Evolutionary conservation across 1,140 invertebrate genomes (phyloP).

Genomic region (Eumaeus atala): DNA sequence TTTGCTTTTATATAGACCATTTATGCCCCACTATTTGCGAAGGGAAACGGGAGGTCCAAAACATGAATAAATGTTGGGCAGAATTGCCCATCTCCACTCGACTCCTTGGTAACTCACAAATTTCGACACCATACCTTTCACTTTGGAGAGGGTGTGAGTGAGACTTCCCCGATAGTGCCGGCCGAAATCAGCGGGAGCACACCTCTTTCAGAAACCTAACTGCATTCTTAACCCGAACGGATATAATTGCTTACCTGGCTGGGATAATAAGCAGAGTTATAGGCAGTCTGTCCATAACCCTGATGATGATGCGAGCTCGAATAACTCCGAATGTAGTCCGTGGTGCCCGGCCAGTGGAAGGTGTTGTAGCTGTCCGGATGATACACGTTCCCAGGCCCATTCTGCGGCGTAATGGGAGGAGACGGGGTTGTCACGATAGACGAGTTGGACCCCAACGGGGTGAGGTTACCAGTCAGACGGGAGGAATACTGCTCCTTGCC

Average conservation of each 20-base stretch:
- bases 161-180: no score
- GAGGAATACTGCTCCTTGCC: conserved; percentile 67
- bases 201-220: no score
- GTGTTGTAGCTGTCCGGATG: conserved; percentile 75
- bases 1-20: no score
- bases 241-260: conserved; percentile 52
- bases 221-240: no score
- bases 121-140: no score
- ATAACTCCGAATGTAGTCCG: conserved; percentile 68
- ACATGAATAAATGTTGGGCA: no score
- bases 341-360: conserved; percentile 74
- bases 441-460: conserved; percentile 78
- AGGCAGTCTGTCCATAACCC: conserved; percentile 77
- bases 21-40: no score
- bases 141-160: no score
- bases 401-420: conserved; percentile 77
- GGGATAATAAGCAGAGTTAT: conserved; percentile 74
- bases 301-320: conserved; percentile 69
- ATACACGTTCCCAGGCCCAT: conserved; percentile 66
- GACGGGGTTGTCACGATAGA: conserved; percentile 80
- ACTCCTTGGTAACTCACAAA: no score
- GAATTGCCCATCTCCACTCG: no score
- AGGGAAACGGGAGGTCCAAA: no score
- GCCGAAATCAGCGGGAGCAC: no score
- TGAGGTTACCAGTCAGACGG: conserved; percentile 74